Base-by-base conservation (phyloP, 2,113 vertebrate genomes). In the Scopus umbretta region DNA sequence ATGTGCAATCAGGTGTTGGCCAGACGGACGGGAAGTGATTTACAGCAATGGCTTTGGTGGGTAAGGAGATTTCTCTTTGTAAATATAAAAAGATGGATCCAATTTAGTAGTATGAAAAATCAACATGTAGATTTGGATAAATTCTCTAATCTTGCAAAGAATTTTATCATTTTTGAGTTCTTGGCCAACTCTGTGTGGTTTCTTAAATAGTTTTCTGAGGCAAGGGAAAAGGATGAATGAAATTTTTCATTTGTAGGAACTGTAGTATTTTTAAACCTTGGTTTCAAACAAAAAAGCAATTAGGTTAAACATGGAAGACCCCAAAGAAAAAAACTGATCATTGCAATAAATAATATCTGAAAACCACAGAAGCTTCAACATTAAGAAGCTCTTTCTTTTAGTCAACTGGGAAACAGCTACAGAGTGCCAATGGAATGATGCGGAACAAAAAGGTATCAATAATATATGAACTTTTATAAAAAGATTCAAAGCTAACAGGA, bases 81-180 rank as follows among this genome's bases (percentile, higher is more conserved):
- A 80, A 92, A 94, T 52, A 59, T 9, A 80, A 65, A 80, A 85
- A 90, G 81, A 80, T 80, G 63, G 79, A 87, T 91, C 59, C 90
- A 80, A 91, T 91, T 91, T 55, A 55, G 29, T 5, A 58, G n/a
- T 45, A 79, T 74, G 88, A 91, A 95, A 95, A 97, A 92, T 80
- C 84, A 96, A 74, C 78, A 88, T 34, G 49, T 36, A 94, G 80
- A 80, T 86, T 92, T 83, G 42, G 72, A 82, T 85, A 91, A 94
- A 88, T 70, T 87, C 78, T 79, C 50, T 94, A 53, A 85, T 76
- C 87, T 76, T 29, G 21, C 84, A 73, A 73, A 34, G 29, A 55
- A 71, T 92, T 87, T 62, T 73, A 86, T 80, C 9, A 76, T 88
- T 82, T 59, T 0, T 0, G 78, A 83, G 53, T 55, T 83, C 71